These are phyloP conservation scores for Dione vanillae DNA, from an alignment of 2,888 invertebrate species.

Conservation along the genomic window DNA sequence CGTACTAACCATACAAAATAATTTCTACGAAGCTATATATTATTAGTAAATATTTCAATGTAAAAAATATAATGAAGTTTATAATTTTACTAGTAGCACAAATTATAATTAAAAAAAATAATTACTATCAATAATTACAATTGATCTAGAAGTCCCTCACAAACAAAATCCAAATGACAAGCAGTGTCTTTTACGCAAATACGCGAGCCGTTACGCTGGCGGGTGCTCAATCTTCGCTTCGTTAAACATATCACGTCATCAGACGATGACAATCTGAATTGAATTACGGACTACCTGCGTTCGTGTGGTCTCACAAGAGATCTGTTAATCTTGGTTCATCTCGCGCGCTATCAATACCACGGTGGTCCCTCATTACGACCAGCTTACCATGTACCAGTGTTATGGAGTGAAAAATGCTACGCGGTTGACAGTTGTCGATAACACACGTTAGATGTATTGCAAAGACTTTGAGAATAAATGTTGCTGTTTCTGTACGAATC, in stretches of 20 bases:
- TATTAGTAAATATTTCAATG: too few species aligned
- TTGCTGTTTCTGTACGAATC: conserved; percentile 2
- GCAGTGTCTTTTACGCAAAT: conserved; percentile 43
- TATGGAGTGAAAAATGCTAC: conserved; percentile 78
- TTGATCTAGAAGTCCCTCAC: too few species aligned
- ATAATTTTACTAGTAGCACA: too few species aligned
- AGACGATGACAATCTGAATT: conserved; percentile 83
- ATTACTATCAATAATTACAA: too few species aligned
- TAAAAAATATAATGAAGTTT: too few species aligned
- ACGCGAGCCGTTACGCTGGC: conserved; percentile 71
- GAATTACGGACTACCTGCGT: conserved; percentile 82
- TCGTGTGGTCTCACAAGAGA: conserved; percentile 79
- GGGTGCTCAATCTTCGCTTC: conserved; percentile 74
- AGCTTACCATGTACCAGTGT: conserved; percentile 70
- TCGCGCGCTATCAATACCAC: conserved; percentile 71
- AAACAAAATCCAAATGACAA: conserved; percentile 15
- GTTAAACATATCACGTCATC: conserved; percentile 81
- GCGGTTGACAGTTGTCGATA: conserved; percentile 79
- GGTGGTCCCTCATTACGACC: conserved; percentile 82
- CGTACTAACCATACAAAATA: too few species aligned
- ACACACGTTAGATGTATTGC: conserved; percentile 51
- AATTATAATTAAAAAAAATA: background rate
- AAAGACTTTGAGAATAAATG: conserved; percentile 23
- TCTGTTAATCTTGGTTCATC: conserved; percentile 79
- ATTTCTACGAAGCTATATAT: too few species aligned